Conservation (phyloP, 1,140 invertebrate species). For the Protaetia brevitarsis region DNA sequence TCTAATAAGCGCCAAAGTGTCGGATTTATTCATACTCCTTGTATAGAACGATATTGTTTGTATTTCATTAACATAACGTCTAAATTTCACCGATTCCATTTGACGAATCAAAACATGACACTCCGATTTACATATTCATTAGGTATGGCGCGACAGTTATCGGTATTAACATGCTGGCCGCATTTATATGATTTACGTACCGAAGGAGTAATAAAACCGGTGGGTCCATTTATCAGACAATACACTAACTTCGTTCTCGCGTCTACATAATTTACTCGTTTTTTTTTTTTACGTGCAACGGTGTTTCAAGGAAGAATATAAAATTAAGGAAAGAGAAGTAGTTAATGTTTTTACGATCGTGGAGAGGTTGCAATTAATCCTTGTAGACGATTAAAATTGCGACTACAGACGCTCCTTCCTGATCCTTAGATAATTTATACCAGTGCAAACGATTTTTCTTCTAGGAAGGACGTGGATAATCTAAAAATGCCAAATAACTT, state of each 20-base stretch:
- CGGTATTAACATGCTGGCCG: conserved; percentile 4
- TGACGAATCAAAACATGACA: conserved; percentile 16
- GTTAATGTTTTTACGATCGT: background rate
- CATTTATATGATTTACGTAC: conserved; percentile 15
- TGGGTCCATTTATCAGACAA: conserved; percentile 11
- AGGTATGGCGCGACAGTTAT: conserved; percentile 4
- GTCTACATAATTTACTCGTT: background rate
- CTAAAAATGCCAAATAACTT: too few relatives aligned
- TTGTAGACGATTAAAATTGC: too few relatives aligned
- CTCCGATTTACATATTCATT: conserved; percentile 8
- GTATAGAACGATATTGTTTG: conserved; percentile 3
- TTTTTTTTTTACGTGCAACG: background rate
- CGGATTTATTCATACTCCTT: conserved; percentile 8
- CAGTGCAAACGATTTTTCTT: too few relatives aligned
- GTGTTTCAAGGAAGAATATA: background rate
- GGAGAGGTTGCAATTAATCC: too few relatives aligned
- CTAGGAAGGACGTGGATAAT: too few relatives aligned
- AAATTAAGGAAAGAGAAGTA: background rate
- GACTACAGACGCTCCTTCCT: too few relatives aligned
- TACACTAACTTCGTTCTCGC: background rate
- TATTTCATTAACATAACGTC: conserved; percentile 15
- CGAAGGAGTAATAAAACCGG: background rate
- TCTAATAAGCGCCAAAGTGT: background rate
- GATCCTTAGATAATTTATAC: too few relatives aligned
- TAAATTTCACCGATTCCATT: conserved; percentile 15